Conservation (phyloP, 2,113 vertebrate species). For the Python bivittatus region DNA sequence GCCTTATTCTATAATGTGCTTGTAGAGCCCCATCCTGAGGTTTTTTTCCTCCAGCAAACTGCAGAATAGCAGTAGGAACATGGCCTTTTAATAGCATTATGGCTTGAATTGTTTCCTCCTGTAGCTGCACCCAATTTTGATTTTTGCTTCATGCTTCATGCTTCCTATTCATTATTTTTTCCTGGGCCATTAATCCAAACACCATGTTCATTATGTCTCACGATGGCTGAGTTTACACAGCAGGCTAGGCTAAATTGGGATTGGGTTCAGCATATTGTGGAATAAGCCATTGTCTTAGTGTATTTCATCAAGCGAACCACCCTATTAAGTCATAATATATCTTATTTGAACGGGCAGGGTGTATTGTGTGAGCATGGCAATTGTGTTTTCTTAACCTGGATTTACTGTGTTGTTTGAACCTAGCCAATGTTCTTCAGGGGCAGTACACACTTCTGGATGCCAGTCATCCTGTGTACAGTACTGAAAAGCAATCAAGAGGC, state of each 20-base stretch:
- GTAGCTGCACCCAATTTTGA: too few species aligned
- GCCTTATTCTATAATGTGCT: not conserved
- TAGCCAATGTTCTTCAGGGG: not conserved
- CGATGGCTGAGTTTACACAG: not conserved
- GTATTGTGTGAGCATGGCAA: not conserved
- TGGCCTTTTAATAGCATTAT: not conserved
- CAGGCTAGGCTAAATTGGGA: not conserved
- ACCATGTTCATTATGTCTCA: not conserved
- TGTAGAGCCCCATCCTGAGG: not conserved
- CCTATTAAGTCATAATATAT: not conserved
- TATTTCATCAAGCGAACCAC: not conserved
- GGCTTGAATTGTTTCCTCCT: too few species aligned
- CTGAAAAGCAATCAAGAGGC: not conserved
- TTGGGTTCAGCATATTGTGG: not conserved
- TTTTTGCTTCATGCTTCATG: not conserved
- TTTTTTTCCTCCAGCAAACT: not conserved
- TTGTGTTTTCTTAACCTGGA: not conserved
- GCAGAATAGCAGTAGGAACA: not conserved
- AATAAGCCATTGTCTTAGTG: not conserved
- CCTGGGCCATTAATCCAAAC: not conserved
- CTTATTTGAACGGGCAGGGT: not conserved
- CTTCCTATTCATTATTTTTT: not conserved
- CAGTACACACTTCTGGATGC: not conserved
- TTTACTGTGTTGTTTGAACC: not conserved
- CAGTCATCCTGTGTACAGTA: not conserved